These are phyloP conservation scores for Cariama cristata DNA, from an alignment of 2,113 vertebrate genomes.

Conservation along the genomic window DNA sequence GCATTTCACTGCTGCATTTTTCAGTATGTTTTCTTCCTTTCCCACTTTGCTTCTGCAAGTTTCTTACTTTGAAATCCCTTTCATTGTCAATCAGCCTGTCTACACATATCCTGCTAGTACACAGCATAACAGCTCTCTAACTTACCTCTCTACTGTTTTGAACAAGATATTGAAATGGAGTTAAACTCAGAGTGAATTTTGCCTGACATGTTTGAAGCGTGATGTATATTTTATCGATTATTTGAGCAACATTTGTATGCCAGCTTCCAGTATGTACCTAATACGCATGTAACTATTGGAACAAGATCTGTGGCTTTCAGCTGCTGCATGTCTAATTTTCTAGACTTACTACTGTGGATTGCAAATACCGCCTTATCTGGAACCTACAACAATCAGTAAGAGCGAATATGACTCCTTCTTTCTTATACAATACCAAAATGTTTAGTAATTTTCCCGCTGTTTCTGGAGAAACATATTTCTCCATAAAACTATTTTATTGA, in stretches of 20 bases:
- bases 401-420: not conserved
- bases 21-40: not conserved
- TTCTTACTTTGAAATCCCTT: not conserved
- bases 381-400: not conserved
- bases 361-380: not conserved
- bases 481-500: not conserved
- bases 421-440: not conserved
- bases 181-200: not conserved
- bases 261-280: not conserved
- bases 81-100: not conserved
- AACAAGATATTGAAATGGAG: not conserved
- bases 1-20: not conserved
- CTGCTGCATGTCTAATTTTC: not conserved
- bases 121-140: not conserved
- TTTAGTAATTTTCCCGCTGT: not conserved
- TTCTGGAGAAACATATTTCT: not conserved
- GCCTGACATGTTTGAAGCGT: not conserved
- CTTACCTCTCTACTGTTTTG: not conserved
- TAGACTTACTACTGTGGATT: not conserved
- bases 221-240: not conserved
- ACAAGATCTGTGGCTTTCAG: not conserved
- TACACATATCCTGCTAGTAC: not conserved
- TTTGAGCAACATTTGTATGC: not conserved
- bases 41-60: not conserved
- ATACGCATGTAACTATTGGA: not conserved